Evolutionary conservation across 2,113 vertebrate genomes (phyloP).

Genomic region (Maccullochella peelii): DNA sequence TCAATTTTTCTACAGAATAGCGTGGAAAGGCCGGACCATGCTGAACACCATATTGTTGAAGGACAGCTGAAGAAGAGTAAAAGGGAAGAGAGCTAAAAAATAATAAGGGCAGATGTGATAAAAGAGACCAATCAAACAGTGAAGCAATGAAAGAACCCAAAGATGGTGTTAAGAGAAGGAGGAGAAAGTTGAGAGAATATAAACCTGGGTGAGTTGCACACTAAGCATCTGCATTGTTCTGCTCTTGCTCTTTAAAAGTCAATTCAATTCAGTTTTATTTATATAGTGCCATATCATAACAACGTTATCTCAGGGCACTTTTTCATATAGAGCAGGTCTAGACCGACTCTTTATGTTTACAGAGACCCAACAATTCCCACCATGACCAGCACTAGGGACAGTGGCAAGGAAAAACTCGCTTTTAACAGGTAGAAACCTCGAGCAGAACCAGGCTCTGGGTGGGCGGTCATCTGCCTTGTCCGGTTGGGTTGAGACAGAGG

Average conservation of each 20-base stretch:
- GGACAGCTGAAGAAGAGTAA: neutral
- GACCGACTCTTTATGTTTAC: too few relatives aligned
- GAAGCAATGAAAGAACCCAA: neutral
- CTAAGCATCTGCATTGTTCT: conserved; percentile 4
- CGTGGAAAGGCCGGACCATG: neutral
- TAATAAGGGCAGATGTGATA: neutral
- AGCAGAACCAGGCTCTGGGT: too few relatives aligned
- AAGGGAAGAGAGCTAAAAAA: neutral
- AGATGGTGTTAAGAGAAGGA: neutral
- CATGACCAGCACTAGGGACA: too few relatives aligned
- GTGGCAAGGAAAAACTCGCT: too few relatives aligned
- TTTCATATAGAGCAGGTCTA: too few relatives aligned
- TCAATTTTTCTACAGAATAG: neutral
- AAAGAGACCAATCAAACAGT: neutral
- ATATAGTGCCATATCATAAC: too few relatives aligned
- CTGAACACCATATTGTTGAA: neutral
- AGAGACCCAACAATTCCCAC: too few relatives aligned
- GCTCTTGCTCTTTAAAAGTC: neutral
- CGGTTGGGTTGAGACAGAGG: too few relatives aligned
- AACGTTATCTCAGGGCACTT: too few relatives aligned
- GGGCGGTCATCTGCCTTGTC: too few relatives aligned
- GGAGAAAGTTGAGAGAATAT: neutral
- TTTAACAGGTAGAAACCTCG: too few relatives aligned
- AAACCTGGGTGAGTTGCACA: neutral
- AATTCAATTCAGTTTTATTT: too few relatives aligned